Percentiles rank a stretch among this genome's conserved stretches.
These are phyloP conservation scores for Limanda limanda DNA, from an alignment of 2,113 vertebrate genomes.

Conservation along the genomic window DNA sequence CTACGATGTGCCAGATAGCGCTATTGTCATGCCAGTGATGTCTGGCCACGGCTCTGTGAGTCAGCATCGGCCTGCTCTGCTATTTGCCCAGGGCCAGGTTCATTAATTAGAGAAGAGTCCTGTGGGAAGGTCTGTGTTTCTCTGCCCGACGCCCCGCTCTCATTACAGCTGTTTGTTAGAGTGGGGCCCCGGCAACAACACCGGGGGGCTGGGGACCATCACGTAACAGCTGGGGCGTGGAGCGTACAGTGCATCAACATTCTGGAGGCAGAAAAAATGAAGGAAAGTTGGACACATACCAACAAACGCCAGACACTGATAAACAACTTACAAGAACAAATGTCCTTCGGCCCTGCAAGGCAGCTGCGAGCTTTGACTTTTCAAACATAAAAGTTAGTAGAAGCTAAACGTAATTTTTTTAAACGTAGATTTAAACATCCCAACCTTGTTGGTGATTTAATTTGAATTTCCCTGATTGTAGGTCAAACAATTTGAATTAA, in stretches of 20 bases:
- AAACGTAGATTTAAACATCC: background rate
- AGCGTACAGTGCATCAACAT: slow-evolving; percentile 29
- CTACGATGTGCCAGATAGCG: slow-evolving; percentile 35
- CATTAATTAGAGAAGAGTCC: slow-evolving; percentile 84
- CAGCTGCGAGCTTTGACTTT: slow-evolving; percentile 5
- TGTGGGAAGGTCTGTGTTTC: slow-evolving; percentile 75
- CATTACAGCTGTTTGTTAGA: slow-evolving; percentile 79
- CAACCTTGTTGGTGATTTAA: background rate
- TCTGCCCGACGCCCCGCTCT: slow-evolving; percentile 74
- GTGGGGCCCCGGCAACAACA: slow-evolving; percentile 61
- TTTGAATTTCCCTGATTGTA: too few relatives aligned
- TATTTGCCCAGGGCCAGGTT: slow-evolving; percentile 80
- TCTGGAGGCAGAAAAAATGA: slow-evolving; percentile 16
- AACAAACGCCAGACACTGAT: slow-evolving; percentile 25
- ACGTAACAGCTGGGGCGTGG: slow-evolving; percentile 41
- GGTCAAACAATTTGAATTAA: too few relatives aligned
- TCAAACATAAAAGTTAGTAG: background rate
- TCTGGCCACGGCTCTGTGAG: slow-evolving; percentile 62
- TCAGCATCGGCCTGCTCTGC: slow-evolving; percentile 69
- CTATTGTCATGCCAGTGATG: slow-evolving; percentile 74
- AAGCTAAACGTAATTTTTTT: background rate
- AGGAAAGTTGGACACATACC: slow-evolving; percentile 11
- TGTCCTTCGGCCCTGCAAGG: slow-evolving; percentile 2
- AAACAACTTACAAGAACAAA: background rate
- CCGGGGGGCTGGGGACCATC: slow-evolving; percentile 53